Evolutionary conservation across 2,113 vertebrate species (phyloP).

Genomic region (Brachyistius frenatus): DNA sequence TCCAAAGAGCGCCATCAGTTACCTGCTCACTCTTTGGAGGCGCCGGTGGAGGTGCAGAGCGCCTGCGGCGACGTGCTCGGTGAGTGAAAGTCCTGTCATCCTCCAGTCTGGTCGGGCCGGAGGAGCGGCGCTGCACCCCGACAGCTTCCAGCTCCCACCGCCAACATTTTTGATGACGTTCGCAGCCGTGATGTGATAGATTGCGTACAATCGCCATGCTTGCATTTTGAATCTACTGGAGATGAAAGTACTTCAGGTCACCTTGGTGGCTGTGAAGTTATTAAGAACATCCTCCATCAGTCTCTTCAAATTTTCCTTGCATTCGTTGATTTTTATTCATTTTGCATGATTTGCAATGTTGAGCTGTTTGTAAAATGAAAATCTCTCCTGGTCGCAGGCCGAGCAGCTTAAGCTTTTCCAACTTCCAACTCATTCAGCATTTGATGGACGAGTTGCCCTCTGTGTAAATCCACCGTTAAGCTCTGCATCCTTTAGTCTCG

Average conservation of each 20-base stretch:
- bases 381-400: not conserved
- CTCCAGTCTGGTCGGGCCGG: slow-evolving; percentile 16
- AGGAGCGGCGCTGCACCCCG: slow-evolving; percentile 2
- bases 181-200: slow-evolving; percentile 50
- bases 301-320: not conserved
- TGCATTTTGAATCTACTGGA: slow-evolving; percentile 31
- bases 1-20: slow-evolving; percentile 18
- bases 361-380: not conserved
- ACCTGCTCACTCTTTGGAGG: slow-evolving; percentile 6
- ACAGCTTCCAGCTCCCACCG: slow-evolving; percentile 21
- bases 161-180: slow-evolving; percentile 34
- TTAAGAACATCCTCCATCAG: not conserved
- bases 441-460: slow-evolving; percentile 45
- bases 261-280: slow-evolving; percentile 18
- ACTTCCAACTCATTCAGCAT: slow-evolving; percentile 47
- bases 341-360: no score
- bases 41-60: not conserved
- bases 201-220: slow-evolving; percentile 5
- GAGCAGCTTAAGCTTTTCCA: slow-evolving; percentile 9
- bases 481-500: slow-evolving; percentile 45
- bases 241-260: slow-evolving; percentile 32
- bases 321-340: not conserved
- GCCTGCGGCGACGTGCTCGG: slow-evolving; percentile 27
- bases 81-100: slow-evolving; percentile 60
- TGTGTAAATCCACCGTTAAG: slow-evolving; percentile 65